Evolutionary conservation across 2,113 vertebrate genomes (phyloP).

Genomic region (Penelope pileata): DNA sequence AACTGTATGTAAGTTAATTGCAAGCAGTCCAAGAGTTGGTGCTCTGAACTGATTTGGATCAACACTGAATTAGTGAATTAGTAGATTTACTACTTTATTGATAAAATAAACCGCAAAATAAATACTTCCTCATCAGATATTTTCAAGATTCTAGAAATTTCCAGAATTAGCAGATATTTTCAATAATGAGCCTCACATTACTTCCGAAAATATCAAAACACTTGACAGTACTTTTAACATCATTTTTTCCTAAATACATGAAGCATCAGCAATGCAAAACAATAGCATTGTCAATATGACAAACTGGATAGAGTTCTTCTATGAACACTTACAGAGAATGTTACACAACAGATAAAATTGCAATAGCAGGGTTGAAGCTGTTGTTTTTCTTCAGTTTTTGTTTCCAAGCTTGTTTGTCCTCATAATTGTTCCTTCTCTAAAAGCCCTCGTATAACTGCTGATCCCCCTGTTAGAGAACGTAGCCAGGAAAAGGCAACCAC

Average conservation of each 20-base stretch:
- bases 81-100: not conserved
- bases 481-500: not conserved
- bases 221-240: not conserved
- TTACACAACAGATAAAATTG: not conserved
- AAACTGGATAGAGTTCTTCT: not conserved
- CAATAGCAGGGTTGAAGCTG: not conserved
- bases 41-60: not conserved
- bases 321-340: fast-evolving
- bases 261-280: not conserved
- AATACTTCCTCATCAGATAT: not conserved
- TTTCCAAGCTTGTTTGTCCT: not conserved
- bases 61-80: not conserved
- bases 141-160: not conserved
- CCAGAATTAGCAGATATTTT: not conserved
- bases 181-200: not conserved
- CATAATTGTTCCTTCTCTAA: not conserved
- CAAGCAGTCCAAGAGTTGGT: not conserved
- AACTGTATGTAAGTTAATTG: not conserved
- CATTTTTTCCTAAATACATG: not conserved
- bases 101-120: not conserved
- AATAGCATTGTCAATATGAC: not conserved
- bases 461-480: not conserved
- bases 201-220: not conserved
- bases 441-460: not conserved
- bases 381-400: not conserved